Conservation (phyloP, 2,888 invertebrate genomes). For the Orthosia gothica region DNA sequence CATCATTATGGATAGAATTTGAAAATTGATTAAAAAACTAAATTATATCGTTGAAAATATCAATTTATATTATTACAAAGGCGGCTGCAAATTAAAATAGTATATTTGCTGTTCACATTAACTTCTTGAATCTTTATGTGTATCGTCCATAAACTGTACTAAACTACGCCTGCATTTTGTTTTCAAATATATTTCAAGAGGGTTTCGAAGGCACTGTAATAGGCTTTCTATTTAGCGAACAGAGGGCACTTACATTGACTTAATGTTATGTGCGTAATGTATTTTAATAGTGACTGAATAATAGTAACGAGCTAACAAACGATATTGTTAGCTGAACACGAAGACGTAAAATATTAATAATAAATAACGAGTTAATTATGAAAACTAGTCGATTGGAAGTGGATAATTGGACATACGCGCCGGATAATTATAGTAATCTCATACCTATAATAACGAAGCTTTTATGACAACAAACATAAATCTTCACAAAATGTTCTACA, state of each 20-base stretch:
- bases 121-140: not conserved
- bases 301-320: conserved; percentile 43
- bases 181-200: conserved; percentile 26
- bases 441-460: conserved; percentile 7
- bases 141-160: conserved; percentile 7
- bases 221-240: conserved; percentile 41
- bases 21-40: not conserved
- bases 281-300: conserved; percentile 42
- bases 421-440: conserved; percentile 26
- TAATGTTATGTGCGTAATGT: conserved; percentile 40
- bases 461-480: conserved; percentile 12
- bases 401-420: conserved; percentile 30
- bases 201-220: conserved; percentile 23
- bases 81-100: conserved; percentile 1
- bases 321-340: conserved; percentile 50
- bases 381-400: conserved; percentile 21
- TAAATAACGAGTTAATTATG: conserved; percentile 39
- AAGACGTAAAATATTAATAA: conserved; percentile 49
- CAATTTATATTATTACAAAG: not conserved
- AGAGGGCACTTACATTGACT: conserved; percentile 42
- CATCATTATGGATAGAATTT: not conserved
- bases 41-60: not conserved
- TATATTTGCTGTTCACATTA: not conserved
- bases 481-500: conserved; percentile 13
- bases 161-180: conserved; percentile 8